Evolutionary conservation across 2,113 vertebrate species (phyloP).

Genomic region (Crotalus viridis): DNA sequence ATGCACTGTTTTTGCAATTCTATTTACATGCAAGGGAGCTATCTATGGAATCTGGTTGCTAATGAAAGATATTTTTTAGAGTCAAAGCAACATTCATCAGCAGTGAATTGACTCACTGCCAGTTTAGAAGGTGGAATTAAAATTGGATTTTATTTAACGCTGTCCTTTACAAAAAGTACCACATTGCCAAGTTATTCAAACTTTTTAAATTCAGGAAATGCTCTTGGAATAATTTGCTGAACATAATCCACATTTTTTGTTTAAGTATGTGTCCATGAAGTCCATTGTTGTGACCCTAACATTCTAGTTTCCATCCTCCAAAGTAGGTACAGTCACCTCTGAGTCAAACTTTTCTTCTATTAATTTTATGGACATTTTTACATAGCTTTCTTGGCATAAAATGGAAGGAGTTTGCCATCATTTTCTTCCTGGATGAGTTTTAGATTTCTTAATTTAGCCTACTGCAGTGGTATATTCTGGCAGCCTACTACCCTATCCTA

Average conservation of each 20-base stretch:
- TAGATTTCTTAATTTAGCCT: neutral
- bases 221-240: neutral
- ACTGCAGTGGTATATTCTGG: neutral
- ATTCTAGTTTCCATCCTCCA: neutral
- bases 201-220: neutral
- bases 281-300: neutral
- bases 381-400: neutral
- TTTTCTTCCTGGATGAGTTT: neutral
- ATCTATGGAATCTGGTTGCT: neutral
- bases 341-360: neutral
- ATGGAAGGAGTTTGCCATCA: neutral
- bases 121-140: neutral
- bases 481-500: neutral
- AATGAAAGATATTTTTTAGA: neutral
- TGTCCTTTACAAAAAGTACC: slow-evolving; percentile 1
- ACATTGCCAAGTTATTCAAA: neutral
- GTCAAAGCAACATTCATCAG: neutral
- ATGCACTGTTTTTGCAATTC: neutral
- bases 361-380: neutral
- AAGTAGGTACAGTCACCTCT: neutral
- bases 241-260: neutral
- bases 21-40: neutral
- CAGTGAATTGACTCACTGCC: neutral
- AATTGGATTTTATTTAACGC: neutral
- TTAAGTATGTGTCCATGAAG: neutral